These are phyloP conservation scores for Suillia variegata DNA, from an alignment of 2,888 invertebrate genomes.

Conservation along the genomic window DNA sequence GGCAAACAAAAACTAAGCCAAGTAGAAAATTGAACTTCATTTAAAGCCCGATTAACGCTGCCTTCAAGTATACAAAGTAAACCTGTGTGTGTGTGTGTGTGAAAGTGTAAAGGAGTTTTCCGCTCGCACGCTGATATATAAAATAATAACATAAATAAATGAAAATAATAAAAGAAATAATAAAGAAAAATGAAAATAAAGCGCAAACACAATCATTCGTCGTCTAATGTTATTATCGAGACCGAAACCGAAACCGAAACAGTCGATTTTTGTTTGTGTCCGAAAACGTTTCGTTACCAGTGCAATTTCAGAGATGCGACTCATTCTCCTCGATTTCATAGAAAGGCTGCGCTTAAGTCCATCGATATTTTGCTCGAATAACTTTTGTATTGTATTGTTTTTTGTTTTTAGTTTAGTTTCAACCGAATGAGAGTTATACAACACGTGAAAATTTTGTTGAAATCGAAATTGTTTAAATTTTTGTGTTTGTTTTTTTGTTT, in stretches of 20 bases:
- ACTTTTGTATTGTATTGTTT: conserved; percentile 62
- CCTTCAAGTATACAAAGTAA: no score
- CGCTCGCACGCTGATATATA: no score
- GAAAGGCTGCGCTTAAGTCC: conserved; percentile 83
- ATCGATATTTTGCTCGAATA: conserved; percentile 88
- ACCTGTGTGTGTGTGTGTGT: no score
- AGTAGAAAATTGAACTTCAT: no score
- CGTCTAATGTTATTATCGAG: conserved; percentile 47
- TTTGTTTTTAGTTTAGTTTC: conserved; percentile 23
- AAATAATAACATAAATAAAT: conserved; percentile 12
- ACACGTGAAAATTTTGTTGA: neutral
- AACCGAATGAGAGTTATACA: conserved; percentile 18
- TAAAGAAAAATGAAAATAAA: conserved; percentile 8
- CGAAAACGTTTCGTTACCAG: conserved; percentile 71
- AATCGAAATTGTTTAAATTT: conserved; percentile 62
- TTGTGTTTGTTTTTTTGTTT: conserved; percentile 22
- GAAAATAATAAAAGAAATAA: conserved; percentile 1
- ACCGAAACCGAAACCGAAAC: no score
- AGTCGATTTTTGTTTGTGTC: conserved; percentile 51
- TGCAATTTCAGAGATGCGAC: conserved; percentile 80
- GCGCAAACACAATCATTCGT: conserved; percentile 49
- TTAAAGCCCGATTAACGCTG: no score
- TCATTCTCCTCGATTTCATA: conserved; percentile 77
- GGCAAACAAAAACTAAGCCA: no score
- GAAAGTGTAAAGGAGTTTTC: no score